Evolutionary conservation across 2,113 vertebrate genomes (phyloP).

Genomic region (Raja brachyura): DNA sequence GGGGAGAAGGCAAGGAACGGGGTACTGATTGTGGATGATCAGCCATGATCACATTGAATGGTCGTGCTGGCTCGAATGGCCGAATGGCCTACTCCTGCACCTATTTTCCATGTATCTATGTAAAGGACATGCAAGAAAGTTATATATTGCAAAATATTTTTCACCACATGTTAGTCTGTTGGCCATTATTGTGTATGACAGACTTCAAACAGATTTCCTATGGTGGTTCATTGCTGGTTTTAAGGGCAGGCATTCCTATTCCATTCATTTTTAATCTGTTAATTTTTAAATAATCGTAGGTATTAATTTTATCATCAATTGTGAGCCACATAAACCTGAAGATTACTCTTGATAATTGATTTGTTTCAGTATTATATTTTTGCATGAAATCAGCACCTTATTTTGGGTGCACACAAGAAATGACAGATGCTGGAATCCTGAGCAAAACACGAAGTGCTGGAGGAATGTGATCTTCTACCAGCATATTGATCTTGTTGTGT

Average conservation of each 20-base stretch:
- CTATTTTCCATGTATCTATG: too few species aligned
- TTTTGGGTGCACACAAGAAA: background rate
- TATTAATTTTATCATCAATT: background rate
- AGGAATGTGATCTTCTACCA: too few species aligned
- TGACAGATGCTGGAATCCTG: too few species aligned
- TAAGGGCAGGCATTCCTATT: background rate
- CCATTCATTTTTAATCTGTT: background rate
- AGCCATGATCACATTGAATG: too few species aligned
- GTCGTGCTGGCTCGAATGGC: too few species aligned
- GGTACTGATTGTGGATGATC: too few species aligned
- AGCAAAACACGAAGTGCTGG: too few species aligned
- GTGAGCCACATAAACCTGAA: background rate
- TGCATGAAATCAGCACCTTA: background rate
- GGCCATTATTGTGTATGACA: background rate
- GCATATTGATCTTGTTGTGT: background rate
- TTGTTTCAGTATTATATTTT: background rate
- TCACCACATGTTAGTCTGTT: background rate
- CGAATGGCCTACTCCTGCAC: too few species aligned
- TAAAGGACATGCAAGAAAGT: background rate
- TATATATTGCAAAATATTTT: background rate
- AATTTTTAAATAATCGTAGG: background rate
- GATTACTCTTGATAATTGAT: constrained; percentile 1
- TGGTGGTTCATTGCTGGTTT: background rate
- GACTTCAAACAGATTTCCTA: background rate
- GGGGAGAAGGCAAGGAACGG: too few species aligned